Evolutionary conservation across 2,797 vertebrate genomes (phyloP), one percentile per base, ranked within the genome.

Genomic region (Coranthus polyacanthus): DNA sequence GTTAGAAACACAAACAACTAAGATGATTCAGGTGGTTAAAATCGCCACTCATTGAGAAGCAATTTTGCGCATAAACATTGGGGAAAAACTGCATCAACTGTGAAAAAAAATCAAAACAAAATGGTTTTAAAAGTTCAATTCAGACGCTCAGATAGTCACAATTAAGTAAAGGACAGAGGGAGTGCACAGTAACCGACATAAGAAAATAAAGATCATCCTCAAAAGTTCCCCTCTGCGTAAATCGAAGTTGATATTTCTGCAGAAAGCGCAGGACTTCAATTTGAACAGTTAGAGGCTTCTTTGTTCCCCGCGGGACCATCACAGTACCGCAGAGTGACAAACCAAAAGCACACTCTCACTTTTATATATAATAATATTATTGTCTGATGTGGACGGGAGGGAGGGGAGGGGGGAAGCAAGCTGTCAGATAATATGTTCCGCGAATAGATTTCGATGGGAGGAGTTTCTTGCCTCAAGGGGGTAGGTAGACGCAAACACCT

Each of bases 361-460:
- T 71, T 55, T 63, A 46, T 58, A 46, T 59, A 16, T 49, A 41
- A 70, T 6, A 54, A 78, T 54, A 18, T 54, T 52, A 76, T 56
- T 13, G 68, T 67, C 22, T 42, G 64, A 75, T 55, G 73, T 56
- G 67, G 69, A 71, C 13, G 63, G 56, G 76, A 52, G 24, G 42
- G 15, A 11, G 46, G 24, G 65, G 51, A 38, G 53, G 34, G 36
- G 6, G 47, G 32, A 52, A 41, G 42, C 32, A 71, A 76, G 87
- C 75, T 83, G 83, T 87, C 77, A 88, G 75, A 88, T 87, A 87
- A 84, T 75, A 86, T 84, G 82, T 80, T 90, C 87, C 73, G 38
- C 90, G 80, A 93, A 92, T 90, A 78, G 88, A 91, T 90, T 79
- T 80, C 52, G 82, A 92, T 92, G 92, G 93, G 93, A 92, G 92